phyloP scores from a whole-genome alignment of 1,140 invertebrate genomes.

The Wiebesia pumilae region DNA sequence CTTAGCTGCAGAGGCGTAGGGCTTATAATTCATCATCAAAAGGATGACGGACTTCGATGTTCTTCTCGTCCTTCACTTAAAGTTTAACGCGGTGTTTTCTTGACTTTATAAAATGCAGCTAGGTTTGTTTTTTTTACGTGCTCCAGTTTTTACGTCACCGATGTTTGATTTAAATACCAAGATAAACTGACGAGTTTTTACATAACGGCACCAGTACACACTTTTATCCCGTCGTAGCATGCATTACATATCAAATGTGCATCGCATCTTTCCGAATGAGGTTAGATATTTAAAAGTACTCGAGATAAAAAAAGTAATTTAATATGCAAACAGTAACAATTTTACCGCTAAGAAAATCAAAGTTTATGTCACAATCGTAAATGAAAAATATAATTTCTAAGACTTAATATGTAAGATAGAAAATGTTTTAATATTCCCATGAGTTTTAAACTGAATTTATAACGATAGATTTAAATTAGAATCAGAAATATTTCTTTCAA shows the following conservation, averaged over 20 bases:
- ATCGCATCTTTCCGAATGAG: not conserved
- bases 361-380: not conserved
- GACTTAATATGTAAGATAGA: not conserved
- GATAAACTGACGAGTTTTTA: not conserved
- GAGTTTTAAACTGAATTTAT: not conserved
- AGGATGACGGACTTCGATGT: not conserved
- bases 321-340: not conserved
- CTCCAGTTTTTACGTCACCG: not conserved
- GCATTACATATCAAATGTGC: not conserved
- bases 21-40: not conserved
- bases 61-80: not conserved
- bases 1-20: too few species aligned
- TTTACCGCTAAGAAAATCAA: not conserved
- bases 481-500: not conserved
- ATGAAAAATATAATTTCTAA: not conserved
- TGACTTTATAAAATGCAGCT: not conserved
- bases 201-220: not conserved
- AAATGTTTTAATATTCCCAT: not conserved
- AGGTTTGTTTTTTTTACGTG: not conserved
- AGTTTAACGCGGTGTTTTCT: not conserved
- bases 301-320: not conserved
- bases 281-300: not conserved
- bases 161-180: not conserved
- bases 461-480: not conserved
- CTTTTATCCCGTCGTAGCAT: not conserved